Conservation (phyloP, 2,797 vertebrate species). For the Fistularia commersonii region DNA sequence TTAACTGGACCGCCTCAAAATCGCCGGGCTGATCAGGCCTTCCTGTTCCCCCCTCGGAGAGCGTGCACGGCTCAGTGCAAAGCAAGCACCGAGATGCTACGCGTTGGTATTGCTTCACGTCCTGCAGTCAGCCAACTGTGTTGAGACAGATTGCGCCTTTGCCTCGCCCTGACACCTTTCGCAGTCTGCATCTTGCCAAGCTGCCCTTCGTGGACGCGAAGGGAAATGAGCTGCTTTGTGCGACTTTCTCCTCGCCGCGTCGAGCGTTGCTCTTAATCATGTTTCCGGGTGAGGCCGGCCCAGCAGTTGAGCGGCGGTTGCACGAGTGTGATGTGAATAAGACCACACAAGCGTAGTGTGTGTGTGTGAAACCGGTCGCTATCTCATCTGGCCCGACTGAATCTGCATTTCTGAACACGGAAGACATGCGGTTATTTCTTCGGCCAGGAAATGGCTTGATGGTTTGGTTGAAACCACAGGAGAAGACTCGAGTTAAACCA, state of each 20-base stretch:
- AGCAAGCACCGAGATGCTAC: conserved; percentile 66
- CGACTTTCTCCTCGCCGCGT: background rate
- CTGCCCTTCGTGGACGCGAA: conserved; percentile 50
- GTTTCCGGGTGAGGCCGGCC: conserved; percentile 62
- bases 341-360: conserved; percentile 60
- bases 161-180: conserved; percentile 62
- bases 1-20: conserved; percentile 32
- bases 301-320: conserved; percentile 29
- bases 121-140: conserved; percentile 55
- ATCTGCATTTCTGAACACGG: too few relatives aligned
- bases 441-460: too few relatives aligned
- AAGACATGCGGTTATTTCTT: too few relatives aligned
- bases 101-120: conserved; percentile 45
- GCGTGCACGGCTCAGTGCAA: conserved; percentile 61
- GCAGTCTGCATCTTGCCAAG: conserved; percentile 67
- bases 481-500: too few relatives aligned
- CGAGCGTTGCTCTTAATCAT: conserved; percentile 55
- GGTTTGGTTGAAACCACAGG: too few relatives aligned
- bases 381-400: too few relatives aligned
- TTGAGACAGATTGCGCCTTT: conserved; percentile 72
- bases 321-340: conserved; percentile 62
- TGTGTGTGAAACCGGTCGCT: too few relatives aligned
- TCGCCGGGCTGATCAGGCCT: conserved; percentile 48
- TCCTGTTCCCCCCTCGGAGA: conserved; percentile 49
- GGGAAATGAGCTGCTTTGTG: conserved; percentile 54